Base-by-base conservation (phyloP, 2,888 invertebrate genomes). In the Cremastinae sp. region DNA sequence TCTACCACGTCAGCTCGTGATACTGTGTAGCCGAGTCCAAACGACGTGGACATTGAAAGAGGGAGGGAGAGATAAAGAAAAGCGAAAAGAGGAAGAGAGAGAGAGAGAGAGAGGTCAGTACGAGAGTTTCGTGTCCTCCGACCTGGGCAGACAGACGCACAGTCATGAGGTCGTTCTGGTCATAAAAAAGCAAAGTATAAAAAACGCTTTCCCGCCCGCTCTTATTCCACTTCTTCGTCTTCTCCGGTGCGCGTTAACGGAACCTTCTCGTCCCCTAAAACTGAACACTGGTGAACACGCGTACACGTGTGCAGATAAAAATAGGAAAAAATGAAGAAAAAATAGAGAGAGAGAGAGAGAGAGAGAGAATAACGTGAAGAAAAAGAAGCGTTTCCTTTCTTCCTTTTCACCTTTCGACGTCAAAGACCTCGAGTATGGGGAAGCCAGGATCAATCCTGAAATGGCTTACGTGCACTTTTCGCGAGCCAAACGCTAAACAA, bases 401-500 rank as follows among this genome's bases (percentile, higher is more conserved):
- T 58, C 28, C 37, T 61, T 51, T 65, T 53, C 51, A 68, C 55
- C 74, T 58, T 41, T 16, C n/a, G 8, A 35, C 9, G 45, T 18
- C 35, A 22, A 12, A 39, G 22, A 51, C 41, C 56, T 62, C 61
- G 35, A 43, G 58, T 47, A 59, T 61, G 22, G 41, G 18, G 35
- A 47, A 43, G 39, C 65, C 49, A 49, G 73, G 76, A 69, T 73
- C 76, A 72, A 69, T 73, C 72, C 59, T 73, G 81, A 79, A 81
- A 83, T 79, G 80, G 79, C 79, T 82, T 82, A 83, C 82, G 84
- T 83, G 82, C 79, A 80, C 80, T 83, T 82, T 81, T 28, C 28
- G 2, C 80, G 73, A 76, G 55, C 47, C 70, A 66, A 82, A 28
- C 28, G 80, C 85, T 84, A 86, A 88, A 86, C 86, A 86, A 87